phyloP scores from a whole-genome alignment of 2,113 vertebrate species.

The Serinus canaria region DNA sequence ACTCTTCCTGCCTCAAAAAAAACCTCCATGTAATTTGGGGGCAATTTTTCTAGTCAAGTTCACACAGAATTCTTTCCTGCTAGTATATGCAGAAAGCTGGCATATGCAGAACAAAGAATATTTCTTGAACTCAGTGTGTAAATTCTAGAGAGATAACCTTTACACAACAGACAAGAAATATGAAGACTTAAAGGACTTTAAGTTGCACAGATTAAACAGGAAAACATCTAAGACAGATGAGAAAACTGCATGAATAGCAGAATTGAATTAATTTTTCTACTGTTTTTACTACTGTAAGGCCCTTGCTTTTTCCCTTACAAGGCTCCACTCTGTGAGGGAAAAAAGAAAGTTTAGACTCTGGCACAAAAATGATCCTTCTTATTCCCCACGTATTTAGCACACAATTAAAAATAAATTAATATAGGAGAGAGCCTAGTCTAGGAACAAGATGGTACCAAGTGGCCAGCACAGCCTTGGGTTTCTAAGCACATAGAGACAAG shows the following conservation, averaged over 20 bases:
- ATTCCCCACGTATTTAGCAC: background rate
- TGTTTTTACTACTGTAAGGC: background rate
- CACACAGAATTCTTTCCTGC: background rate
- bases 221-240: background rate
- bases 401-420: background rate
- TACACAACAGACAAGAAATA: background rate
- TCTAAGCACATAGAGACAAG: background rate
- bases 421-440: background rate
- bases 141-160: background rate
- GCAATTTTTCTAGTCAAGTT: background rate
- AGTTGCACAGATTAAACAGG: background rate
- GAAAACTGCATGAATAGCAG: background rate
- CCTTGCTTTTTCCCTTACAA: no score
- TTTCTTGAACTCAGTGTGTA: background rate
- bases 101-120: background rate
- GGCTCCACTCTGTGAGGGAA: background rate
- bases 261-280: background rate
- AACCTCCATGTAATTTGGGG: rapidly evolving
- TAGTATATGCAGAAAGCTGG: background rate
- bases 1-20: background rate
- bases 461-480: background rate
- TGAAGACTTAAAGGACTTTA: background rate
- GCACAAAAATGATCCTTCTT: background rate
- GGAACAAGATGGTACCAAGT: background rate
- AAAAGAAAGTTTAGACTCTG: background rate